Evolutionary conservation across 2,797 vertebrate genomes (phyloP).

Genomic region (Loriculus beryllinus): DNA sequence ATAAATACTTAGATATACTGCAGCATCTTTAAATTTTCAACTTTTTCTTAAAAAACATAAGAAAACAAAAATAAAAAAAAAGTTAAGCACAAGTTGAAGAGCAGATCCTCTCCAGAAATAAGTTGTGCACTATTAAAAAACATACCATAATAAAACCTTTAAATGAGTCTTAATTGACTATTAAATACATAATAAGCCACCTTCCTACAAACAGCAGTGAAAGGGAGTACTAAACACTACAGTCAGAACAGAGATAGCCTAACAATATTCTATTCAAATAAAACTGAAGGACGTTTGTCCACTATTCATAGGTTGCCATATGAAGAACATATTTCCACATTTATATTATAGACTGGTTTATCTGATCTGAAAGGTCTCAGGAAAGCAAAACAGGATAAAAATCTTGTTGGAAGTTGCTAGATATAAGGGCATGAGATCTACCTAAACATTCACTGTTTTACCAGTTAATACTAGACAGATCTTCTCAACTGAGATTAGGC

Average conservation of each 20-base stretch:
- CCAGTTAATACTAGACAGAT: neutral
- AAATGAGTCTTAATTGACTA: neutral
- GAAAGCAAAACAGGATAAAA: neutral
- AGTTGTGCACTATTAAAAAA: neutral
- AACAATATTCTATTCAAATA: neutral
- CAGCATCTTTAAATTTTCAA: neutral
- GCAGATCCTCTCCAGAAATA: neutral
- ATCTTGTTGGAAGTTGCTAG: neutral
- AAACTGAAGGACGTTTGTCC: neutral
- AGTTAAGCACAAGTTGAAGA: neutral
- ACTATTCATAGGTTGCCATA: neutral
- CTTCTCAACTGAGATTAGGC: neutral
- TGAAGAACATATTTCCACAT: neutral
- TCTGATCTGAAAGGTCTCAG: neutral
- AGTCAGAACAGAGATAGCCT: neutral
- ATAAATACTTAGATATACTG: constrained; percentile 17
- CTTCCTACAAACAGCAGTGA: neutral
- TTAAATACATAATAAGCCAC: neutral
- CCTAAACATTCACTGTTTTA: neutral
- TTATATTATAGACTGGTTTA: neutral
- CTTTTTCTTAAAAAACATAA: neutral
- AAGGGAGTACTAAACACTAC: neutral
- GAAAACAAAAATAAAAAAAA: neutral
- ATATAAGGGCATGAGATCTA: neutral
- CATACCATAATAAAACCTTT: neutral